Percentiles rank a stretch among this genome's conserved stretches.
Evolutionary conservation across 2,797 vertebrate genomes (phyloP).

Genomic region (Cuculus canorus): DNA sequence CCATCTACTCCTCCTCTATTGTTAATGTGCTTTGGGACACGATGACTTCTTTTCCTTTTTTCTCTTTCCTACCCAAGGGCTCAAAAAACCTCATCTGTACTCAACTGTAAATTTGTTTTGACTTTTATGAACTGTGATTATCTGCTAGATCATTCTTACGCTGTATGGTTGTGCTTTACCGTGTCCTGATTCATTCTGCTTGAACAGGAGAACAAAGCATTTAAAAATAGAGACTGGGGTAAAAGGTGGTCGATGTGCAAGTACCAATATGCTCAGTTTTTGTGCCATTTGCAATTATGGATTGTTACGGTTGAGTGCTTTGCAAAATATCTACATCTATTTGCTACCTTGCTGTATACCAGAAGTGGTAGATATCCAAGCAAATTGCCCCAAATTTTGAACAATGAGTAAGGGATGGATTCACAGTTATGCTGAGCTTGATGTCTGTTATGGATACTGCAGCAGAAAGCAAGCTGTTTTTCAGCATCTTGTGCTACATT

Average conservation of each 20-base stretch:
- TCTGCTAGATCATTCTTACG: background rate
- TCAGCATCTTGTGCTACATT: background rate
- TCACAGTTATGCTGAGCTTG: background rate
- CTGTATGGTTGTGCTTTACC: background rate
- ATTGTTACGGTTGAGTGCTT: background rate
- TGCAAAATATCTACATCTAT: background rate
- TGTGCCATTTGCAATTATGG: background rate
- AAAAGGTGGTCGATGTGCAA: background rate
- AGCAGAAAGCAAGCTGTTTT: background rate
- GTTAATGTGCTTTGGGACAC: background rate
- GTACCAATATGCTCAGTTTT: background rate
- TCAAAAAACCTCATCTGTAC: background rate
- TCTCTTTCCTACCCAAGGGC: background rate
- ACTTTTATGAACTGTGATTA: background rate
- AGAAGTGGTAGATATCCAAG: background rate
- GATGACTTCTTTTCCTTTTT: background rate
- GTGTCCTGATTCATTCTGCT: background rate
- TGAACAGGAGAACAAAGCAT: background rate
- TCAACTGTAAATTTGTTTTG: background rate
- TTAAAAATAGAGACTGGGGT: background rate
- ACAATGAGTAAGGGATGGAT: background rate
- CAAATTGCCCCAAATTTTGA: background rate
- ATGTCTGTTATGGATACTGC: background rate
- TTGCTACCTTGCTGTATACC: background rate
- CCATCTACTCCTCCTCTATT: fast-evolving